Evolutionary conservation across 2,113 vertebrate species (phyloP).

Genomic region (Peromyscus californicus): DNA sequence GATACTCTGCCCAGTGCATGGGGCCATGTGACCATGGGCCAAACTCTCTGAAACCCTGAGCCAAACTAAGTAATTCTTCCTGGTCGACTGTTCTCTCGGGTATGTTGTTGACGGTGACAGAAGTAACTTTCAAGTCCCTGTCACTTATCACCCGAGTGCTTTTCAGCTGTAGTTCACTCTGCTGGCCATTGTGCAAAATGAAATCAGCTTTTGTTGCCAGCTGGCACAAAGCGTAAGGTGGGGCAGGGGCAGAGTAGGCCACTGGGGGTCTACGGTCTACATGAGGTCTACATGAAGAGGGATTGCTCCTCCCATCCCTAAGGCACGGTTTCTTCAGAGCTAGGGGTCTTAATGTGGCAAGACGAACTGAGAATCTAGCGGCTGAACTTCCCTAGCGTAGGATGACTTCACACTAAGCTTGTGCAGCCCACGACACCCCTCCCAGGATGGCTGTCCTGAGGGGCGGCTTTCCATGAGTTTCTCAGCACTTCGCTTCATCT

Average conservation of each 20-base stretch:
- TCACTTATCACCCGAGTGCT: neutral
- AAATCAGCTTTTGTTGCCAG: neutral
- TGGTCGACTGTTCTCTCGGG: neutral
- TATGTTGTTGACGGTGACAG: neutral
- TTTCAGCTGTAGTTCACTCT: neutral
- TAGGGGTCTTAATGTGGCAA: neutral
- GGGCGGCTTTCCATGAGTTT: neutral
- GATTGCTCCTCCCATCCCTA: accelerated
- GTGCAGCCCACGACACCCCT: neutral
- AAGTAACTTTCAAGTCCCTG: neutral
- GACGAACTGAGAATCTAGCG: too few relatives aligned
- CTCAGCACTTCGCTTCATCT: neutral
- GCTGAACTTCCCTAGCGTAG: neutral
- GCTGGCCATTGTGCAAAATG: neutral
- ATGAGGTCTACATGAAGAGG: neutral
- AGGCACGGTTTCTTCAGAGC: too few relatives aligned
- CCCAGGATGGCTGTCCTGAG: neutral
- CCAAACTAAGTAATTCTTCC: neutral
- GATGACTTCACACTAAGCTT: neutral
- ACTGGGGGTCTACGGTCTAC: neutral
- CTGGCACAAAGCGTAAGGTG: neutral
- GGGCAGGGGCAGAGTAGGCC: neutral
- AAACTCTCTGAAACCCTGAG: neutral
- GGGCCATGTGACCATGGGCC: neutral
- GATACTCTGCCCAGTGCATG: too few relatives aligned